These are phyloP conservation scores for Rotaria sp. DNA, from an alignment of 2,888 invertebrate species.

Conservation along the genomic window DNA sequence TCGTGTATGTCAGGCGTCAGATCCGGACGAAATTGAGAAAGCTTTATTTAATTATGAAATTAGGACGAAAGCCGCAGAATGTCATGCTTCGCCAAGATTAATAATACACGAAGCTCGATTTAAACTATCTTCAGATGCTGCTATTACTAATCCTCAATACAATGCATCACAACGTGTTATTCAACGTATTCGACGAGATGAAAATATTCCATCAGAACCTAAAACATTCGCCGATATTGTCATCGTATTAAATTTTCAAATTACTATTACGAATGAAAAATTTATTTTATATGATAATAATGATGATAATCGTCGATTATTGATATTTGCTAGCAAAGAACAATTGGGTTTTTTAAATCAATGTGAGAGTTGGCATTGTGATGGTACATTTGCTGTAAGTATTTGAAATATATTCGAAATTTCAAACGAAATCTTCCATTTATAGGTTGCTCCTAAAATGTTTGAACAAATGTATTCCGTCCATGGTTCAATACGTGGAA, in stretches of 20 bases:
- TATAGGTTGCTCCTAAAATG: not conserved
- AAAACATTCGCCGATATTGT: constrained; percentile 13
- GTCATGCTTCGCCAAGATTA: not conserved
- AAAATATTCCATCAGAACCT: constrained; percentile 1
- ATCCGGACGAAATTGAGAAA: not conserved
- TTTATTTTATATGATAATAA: not conserved
- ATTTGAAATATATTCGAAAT: not conserved
- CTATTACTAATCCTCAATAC: not conserved
- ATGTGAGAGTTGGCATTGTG: constrained; percentile 6
- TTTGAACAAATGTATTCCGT: not conserved
- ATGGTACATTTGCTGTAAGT: not conserved
- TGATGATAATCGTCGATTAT: not conserved
- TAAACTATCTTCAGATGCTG: not conserved
- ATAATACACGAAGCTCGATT: not conserved
- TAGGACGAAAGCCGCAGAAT: not conserved
- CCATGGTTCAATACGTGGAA: not conserved
- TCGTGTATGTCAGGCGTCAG: not conserved
- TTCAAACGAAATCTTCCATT: not conserved
- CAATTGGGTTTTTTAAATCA: not conserved
- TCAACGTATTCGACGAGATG: not conserved
- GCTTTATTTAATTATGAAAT: not conserved
- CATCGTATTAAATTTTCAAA: not conserved
- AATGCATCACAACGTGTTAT: not conserved
- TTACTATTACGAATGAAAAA: not conserved
- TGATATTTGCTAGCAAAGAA: not conserved